Evolutionary conservation across 2,797 vertebrate genomes (phyloP).

Genomic region (Lemur catta): DNA sequence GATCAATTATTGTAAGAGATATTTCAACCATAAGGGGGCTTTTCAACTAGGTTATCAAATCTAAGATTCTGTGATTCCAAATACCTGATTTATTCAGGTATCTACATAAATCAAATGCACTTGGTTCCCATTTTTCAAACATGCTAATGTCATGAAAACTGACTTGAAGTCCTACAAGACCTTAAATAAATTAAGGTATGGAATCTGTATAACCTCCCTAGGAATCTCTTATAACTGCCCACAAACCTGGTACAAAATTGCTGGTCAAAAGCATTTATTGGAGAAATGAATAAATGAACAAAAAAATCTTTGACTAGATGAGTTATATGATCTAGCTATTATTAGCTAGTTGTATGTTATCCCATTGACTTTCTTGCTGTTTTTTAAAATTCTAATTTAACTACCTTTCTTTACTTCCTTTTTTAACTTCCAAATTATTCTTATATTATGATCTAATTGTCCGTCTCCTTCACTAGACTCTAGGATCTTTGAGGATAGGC

Average conservation of each 20-base stretch:
- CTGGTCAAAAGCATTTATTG: not conserved
- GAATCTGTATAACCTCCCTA: not conserved
- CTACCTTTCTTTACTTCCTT: not conserved
- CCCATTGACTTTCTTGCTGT: not conserved
- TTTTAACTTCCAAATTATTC: slow-evolving; percentile 15
- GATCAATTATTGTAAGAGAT: not conserved
- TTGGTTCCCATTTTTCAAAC: not conserved
- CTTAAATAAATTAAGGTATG: not conserved
- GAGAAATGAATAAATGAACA: not conserved
- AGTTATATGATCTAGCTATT: not conserved
- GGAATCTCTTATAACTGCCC: not conserved
- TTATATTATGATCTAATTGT: not conserved
- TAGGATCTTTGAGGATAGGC: not conserved
- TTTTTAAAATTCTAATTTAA: not conserved
- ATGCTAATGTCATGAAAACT: not conserved
- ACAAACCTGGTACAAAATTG: not conserved
- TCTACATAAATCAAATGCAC: not conserved
- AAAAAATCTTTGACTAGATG: not conserved
- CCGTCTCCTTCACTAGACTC: not conserved
- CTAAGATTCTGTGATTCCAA: not conserved
- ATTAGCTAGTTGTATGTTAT: not conserved
- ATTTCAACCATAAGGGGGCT: not conserved
- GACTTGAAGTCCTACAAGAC: not conserved
- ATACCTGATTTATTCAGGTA: not conserved
- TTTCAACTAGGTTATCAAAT: not conserved